Evolutionary conservation across 2,797 vertebrate species (phyloP), one percentile per base, ranked within the genome.

Genomic region (Coregonus sp.): DNA sequence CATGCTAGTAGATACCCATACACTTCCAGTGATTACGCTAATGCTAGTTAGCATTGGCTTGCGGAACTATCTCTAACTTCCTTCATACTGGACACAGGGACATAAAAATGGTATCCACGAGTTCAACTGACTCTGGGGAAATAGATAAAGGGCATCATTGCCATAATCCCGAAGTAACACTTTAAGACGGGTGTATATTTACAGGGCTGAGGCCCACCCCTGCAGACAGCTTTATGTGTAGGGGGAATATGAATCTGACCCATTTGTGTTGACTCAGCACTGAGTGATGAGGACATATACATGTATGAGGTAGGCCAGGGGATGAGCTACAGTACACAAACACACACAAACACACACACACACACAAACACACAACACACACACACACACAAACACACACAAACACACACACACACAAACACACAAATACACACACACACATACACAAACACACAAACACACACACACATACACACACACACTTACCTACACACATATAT

Each of bases 261-360:
- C 68, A 68, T 80, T 76, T 76, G 71, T 72, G 76, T 74, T 9
- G 52, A 52, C 52, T 80, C 75, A 18, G 54, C 71, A 33, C 72
- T 77, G 79, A 80, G 69, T 70, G 65, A 76, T 69, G 71, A 69
- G 75, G 54, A 80, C 73, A 68, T 77, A 76, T 77, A 76, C 37
- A 71, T 74, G 75, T 77, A 71, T 66, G 35, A 12, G 52, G 75
- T 68, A 18, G 71, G 65, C n/a, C 69, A 6, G 12, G 69, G 40
- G 18, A 51, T 70, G 69, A 69, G 33, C 35, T 69, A 69, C 35
- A 33, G 4, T 31, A 31, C 71, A 52, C 29, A 56, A 14, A 25
- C 16, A 29, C 18, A 18, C 37, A 70, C 18, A 33, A 14, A 59
- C 18, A 61, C 56, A 61, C 16, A 5, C 61, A 31, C 9, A 20